These are phyloP conservation scores for Cheilosia soror DNA, from an alignment of 2,888 invertebrate genomes.

Conservation along the genomic window DNA sequence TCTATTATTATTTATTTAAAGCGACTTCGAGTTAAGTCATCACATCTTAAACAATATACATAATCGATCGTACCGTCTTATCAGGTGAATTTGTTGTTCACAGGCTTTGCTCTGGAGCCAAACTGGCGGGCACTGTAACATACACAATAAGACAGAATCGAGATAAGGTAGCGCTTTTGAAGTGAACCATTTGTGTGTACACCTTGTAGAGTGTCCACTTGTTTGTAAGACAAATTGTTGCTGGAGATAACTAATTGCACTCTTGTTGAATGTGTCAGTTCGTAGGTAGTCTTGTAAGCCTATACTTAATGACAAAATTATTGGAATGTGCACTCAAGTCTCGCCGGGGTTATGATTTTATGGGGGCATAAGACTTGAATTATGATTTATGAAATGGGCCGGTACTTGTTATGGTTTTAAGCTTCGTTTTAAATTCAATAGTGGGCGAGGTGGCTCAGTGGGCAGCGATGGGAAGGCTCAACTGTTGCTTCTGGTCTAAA, in stretches of 20 bases:
- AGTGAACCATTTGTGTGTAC: slow-evolving; percentile 39
- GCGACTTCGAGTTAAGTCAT: slow-evolving; percentile 62
- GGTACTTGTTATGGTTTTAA: no score
- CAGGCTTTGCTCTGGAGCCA: slow-evolving; percentile 63
- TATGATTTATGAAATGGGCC: no score
- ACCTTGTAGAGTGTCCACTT: slow-evolving; percentile 13
- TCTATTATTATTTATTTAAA: slow-evolving; percentile 19
- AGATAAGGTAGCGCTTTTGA: slow-evolving; percentile 49
- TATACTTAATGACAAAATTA: no score
- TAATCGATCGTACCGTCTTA: slow-evolving; percentile 68
- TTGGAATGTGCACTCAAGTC: no score
- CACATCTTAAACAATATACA: slow-evolving; percentile 54
- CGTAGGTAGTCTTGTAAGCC: background rate
- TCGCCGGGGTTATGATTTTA: no score
- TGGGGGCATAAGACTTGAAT: no score
- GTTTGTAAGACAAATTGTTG: background rate
- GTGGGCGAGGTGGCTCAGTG: no score
- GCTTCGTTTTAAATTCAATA: no score
- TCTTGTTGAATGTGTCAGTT: background rate
- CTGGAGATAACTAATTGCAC: background rate
- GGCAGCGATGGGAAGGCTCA: no score
- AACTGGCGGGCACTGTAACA: slow-evolving; percentile 34
- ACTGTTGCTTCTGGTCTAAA: no score
- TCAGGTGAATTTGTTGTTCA: slow-evolving; percentile 69
- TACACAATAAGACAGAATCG: slow-evolving; percentile 35